A percentile compares a stretch with the other conserved stretches of the same genome.
phyloP scores from a whole-genome alignment of 2,113 vertebrate species.

The Cololabis saira region DNA sequence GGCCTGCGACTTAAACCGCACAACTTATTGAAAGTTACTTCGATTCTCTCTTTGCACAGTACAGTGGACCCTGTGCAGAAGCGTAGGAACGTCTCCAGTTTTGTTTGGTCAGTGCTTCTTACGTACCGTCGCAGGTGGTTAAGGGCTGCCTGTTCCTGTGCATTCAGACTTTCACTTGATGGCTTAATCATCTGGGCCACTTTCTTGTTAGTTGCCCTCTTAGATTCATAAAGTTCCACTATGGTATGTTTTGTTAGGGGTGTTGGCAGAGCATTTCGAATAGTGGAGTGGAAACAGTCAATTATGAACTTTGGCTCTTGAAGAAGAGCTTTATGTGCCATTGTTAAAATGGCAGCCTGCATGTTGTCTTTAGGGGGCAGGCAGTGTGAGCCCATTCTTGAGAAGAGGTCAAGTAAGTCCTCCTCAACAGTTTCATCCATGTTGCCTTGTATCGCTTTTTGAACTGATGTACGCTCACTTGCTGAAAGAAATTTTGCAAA shows the following conservation, averaged over 20 bases:
- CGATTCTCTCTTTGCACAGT: not conserved
- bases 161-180: not conserved
- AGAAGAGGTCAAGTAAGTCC: constrained; percentile 1
- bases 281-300: constrained; percentile 20
- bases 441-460: too few relatives aligned
- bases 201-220: not conserved
- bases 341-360: constrained; percentile 25
- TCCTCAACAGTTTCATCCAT: not conserved
- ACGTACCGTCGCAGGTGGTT: not conserved
- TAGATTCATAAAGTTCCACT: not conserved
- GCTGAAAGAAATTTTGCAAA: too few relatives aligned
- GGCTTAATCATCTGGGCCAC: not conserved
- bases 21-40: not conserved
- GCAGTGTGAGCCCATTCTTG: constrained; percentile 21
- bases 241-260: not conserved
- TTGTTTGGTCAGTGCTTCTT: not conserved
- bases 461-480: too few relatives aligned
- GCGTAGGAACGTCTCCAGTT: not conserved
- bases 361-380: constrained; percentile 23
- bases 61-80: too few relatives aligned
- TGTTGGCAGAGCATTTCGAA: not conserved
- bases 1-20: not conserved
- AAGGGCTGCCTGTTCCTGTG: not conserved
- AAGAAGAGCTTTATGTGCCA: constrained; percentile 47
- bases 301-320: constrained; percentile 50